A percentile compares a stretch with the other conserved stretches of the same genome.
Conservation (phyloP, 2,113 vertebrate genomes). For the Ia io region DNA sequence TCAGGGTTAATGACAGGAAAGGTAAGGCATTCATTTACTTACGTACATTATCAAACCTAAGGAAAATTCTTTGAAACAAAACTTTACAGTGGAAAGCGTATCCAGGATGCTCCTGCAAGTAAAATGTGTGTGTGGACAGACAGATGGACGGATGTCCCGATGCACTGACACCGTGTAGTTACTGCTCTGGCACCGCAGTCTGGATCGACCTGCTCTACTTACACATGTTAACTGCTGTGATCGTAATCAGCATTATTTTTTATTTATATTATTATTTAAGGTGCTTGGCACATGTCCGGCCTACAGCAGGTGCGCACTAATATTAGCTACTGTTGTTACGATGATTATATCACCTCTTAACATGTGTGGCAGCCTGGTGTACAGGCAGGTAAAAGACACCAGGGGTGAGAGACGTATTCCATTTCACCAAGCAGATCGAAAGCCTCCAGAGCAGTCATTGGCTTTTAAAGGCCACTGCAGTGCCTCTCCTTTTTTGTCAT, state of each 20-base stretch:
- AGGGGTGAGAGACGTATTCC: too few relatives aligned
- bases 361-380: not conserved
- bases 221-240: not conserved
- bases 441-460: not conserved
- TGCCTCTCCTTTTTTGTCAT: not conserved
- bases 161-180: rapidly evolving
- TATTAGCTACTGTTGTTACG: not conserved
- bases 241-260: not conserved
- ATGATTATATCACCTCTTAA: rapidly evolving
- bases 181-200: rapidly evolving
- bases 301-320: not conserved
- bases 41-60: not conserved
- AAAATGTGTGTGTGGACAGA: rapidly evolving
- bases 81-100: not conserved
- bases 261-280: not conserved
- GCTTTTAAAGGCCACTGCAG: not conserved
- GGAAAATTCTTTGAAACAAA: not conserved
- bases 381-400: not conserved
- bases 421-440: not conserved
- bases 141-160: rapidly evolving
- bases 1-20: not conserved
- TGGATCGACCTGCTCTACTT: not conserved
- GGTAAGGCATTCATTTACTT: not conserved
- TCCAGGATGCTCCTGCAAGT: not conserved
- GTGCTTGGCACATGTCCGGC: not conserved